Base-by-base conservation (phyloP, 2,113 vertebrate genomes). In the Tyto alba region DNA sequence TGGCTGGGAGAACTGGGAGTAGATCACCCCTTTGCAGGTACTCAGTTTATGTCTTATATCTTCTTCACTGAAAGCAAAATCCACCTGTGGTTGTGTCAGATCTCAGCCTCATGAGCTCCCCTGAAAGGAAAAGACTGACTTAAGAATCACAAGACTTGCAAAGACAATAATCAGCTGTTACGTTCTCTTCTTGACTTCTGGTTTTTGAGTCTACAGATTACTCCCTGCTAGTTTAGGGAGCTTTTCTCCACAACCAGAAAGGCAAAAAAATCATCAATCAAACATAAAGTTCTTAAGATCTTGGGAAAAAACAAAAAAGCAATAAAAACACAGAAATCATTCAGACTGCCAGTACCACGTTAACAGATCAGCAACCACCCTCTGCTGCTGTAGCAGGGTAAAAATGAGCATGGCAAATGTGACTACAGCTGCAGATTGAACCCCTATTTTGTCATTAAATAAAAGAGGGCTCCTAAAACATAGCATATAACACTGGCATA, bases 321-420 rank as follows among this genome's bases (percentile, higher is more conserved):
- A 64, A 18, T 56, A 52, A 71, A 66, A 75, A 27, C 43, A 47
- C 13, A 89, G 69, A 45, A 78, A 81, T 67, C 22, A 79, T 57
- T 52, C 34, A 43, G 34, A 75, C 68, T 60, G 21, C 57, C 27
- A 22, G 22, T 30, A 38, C 11, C n/a, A 30, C 0, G 0, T 55
- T 81, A 84, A 55, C 38, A 56, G 52, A 72, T 56, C 11, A 40
- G 43, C 47, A 77, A 11, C 11, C 47, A 64, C 38, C 14, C 21
- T 76, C 32, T 63, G 52, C n/a, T 38, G 55, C 83, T 90, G 55
- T 43, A 72, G 34, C 34, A 78, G 29, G 40, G 21, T 69, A 22
- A 27, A 72, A 62, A 73, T 64, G 45, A 52, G 9, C 40, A 12
- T 40, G 11, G 16, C 26, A 22, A 83, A 76, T 50, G 25, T 40